Base-by-base conservation (phyloP, 2,113 vertebrate genomes). In the Otis tarda region DNA sequence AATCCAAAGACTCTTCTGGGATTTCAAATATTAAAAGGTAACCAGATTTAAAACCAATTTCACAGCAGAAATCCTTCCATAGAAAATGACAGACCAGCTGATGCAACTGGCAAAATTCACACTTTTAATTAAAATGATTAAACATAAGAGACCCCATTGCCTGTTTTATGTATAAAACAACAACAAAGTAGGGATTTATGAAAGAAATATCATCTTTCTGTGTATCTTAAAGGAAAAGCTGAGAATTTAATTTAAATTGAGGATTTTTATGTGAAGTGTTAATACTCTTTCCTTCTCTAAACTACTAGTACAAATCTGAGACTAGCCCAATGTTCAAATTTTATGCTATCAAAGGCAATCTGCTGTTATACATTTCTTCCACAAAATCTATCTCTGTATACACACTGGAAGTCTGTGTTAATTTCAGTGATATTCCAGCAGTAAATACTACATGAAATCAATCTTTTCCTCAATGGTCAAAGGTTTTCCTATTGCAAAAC, bases 71-170 rank as follows among this genome's bases (percentile, higher is more conserved):
- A 90, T 85, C 60, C 53, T 70, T 80, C 64, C 60, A 4, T 20
- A 87, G 70, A 75, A 94, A 93, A 93, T 76, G 77, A 96, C 18
- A 92, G 90, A 96, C 89, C 63, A 93, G 86, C 81, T 90, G 87
- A 83, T 91, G 24, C 25, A 88, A 94, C 49, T 90, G 86, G 92
- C 52, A 93, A 97, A 95, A 92, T 85, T 87, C 67, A 87, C 80
- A 90, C 89, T 95, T 96, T 87, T 92, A 83, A 85, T 95, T 69
- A 80, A 86, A 73, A 85, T 83, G 50, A 94, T 63, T 96, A 96
- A 96, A 96, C 96, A 96, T 28, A 73, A 94, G 86, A 94, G 95
- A 96, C 96, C 95, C 83, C 77, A 95, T 83, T 97, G 94, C 95
- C 80, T 92, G 94, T 94, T 97, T 94, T 76, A 55, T 87, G 80